Base-by-base conservation (phyloP, 2,113 vertebrate genomes). In the Polypterus bichir region DNA sequence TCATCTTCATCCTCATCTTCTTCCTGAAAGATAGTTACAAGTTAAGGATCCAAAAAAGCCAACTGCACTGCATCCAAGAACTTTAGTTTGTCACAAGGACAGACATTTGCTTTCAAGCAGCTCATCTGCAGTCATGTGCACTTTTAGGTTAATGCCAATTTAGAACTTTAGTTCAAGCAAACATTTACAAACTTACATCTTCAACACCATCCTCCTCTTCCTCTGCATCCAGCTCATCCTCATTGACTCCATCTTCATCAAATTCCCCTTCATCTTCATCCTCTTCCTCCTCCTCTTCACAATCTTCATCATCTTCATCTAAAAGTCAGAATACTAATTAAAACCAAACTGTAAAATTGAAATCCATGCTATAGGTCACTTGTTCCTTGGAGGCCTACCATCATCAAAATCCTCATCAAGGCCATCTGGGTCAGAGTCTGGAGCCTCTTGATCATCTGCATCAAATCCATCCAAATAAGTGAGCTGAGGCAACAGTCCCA, bases 381-480 rank as follows among this genome's bases (percentile, higher is more conserved):
- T 9, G 3, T 5, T 44, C 44, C 11, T 46, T 6, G 4, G 27
- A 53, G 11, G 46, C 11, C 44, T n/a, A 9, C 9, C 83, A 1
- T 83, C 77, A 0, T 83, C 83, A 10, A 80, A 75, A 27, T 82
- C 83, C 45, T 76, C 69, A 4, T 65, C 73, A 47, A 75, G 76
- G 6, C 70, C 76, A 4, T 84, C 79, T 0, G 78, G 72, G 51
- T 83, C 80, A 0, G 88, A 91, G 71, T 87, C 87, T 0, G 82
- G 85, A 3, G 89, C 88, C 49, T 90, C 88, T 61, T 84, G 79
- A 61, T 89, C 85, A 3, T 87, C 77, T 3, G 80, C 76, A 61
- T 90, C 83, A 1, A 83, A 90, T 1, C 88, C 86, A 0, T 88
- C 88, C 49, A 91, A 75, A 74, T 81, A 89, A 45, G 81, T 85